Percentiles rank a stretch among this genome's conserved stretches.
Conservation (phyloP, 2,888 invertebrate species). For the Amaurobius ferox region DNA sequence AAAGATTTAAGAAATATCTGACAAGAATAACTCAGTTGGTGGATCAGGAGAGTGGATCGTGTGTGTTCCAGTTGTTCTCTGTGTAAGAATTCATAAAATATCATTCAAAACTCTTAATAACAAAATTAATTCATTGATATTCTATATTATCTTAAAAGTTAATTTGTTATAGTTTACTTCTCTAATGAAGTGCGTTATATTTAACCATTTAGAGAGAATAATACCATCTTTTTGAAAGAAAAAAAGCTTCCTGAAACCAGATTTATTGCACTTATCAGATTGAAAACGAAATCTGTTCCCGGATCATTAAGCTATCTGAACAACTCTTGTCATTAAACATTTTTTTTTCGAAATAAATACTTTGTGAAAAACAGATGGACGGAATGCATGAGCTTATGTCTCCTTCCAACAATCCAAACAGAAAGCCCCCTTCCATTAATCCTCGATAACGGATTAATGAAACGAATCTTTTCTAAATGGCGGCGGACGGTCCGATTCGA, state of each 20-base stretch:
- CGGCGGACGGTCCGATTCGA: conserved; percentile 27
- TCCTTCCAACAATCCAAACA: conserved; percentile 3
- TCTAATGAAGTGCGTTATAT: too few species aligned
- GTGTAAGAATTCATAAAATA: too few species aligned
- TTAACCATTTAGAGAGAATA: too few species aligned
- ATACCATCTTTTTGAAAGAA: too few species aligned
- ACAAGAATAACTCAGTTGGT: too few species aligned
- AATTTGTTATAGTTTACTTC: too few species aligned
- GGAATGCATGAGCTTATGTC: conserved; percentile 2
- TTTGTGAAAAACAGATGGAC: neutral
- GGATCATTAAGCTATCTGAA: neutral
- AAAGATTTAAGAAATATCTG: too few species aligned
- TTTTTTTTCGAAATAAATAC: neutral
- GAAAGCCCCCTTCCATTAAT: conserved; percentile 20
- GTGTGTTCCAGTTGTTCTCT: too few species aligned
- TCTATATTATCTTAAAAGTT: too few species aligned
- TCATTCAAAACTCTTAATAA: too few species aligned
- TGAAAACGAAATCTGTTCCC: neutral
- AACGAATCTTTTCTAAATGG: conserved; percentile 29
- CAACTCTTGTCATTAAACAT: neutral
- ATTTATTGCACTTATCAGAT: neutral
- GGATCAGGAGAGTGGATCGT: too few species aligned
- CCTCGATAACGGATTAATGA: conserved; percentile 53
- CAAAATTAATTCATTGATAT: too few species aligned
- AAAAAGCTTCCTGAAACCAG: neutral